These are phyloP conservation scores for Odontomachus brunneus DNA, from an alignment of 1,140 invertebrate species.

Conservation along the genomic window DNA sequence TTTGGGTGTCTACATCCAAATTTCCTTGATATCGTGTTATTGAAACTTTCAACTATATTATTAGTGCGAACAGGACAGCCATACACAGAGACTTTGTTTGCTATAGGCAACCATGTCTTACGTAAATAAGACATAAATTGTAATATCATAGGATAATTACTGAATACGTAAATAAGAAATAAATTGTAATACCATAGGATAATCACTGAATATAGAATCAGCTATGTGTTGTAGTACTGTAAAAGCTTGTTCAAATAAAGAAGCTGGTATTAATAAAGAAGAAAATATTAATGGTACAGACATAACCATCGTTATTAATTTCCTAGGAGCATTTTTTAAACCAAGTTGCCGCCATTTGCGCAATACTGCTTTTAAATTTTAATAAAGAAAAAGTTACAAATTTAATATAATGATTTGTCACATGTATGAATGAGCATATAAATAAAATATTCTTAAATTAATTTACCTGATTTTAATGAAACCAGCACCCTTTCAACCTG, in stretches of 20 bases:
- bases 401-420: background rate
- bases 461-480: background rate
- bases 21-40: too few species aligned
- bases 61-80: too few species aligned
- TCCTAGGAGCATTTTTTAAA: too few species aligned
- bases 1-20: too few species aligned
- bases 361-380: background rate
- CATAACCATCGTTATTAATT: background rate
- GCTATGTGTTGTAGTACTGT: background rate
- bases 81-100: too few species aligned
- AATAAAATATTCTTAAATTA: background rate
- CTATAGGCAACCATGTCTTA: constrained; percentile 6
- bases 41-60: too few species aligned
- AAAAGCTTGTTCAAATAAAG: background rate
- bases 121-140: constrained; percentile 25
- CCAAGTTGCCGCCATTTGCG: background rate
- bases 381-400: background rate
- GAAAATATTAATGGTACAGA: background rate
- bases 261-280: too few species aligned
- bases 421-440: too few species aligned
- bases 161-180: too few species aligned
- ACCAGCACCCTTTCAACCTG: background rate
- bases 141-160: constrained; percentile 1
- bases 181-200: too few species aligned
- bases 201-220: background rate